phyloP scores from a whole-genome alignment of 2,888 invertebrate species.

The Melikaiella ostensackeni region DNA sequence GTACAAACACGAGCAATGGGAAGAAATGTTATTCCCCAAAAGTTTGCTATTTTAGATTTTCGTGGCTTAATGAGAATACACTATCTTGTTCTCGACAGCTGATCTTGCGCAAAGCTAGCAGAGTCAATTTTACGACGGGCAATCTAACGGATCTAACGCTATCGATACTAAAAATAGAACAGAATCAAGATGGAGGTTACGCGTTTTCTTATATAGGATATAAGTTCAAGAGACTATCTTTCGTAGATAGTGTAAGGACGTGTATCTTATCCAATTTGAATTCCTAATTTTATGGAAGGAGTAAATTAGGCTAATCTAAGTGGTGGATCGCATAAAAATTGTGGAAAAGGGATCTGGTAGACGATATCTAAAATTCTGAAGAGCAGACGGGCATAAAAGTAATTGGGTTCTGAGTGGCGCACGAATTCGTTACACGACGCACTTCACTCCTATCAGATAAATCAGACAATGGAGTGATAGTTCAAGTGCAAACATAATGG shows the following conservation, averaged over 20 bases:
- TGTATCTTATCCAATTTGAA: neutral
- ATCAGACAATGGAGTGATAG: constrained; percentile 65
- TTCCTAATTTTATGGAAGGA: neutral
- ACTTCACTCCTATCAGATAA: constrained; percentile 61
- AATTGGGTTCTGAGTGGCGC: constrained; percentile 40
- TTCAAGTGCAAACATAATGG: constrained; percentile 66
- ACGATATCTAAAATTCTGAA: constrained; percentile 3
- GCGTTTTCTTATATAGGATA: too few relatives aligned
- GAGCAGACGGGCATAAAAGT: constrained; percentile 11
- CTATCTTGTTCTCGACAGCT: too few relatives aligned
- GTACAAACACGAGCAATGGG: too few relatives aligned
- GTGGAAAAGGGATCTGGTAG: constrained; percentile 23
- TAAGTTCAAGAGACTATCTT: neutral
- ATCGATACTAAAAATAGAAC: too few relatives aligned
- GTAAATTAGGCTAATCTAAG: constrained; percentile 28
- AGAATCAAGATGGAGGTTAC: too few relatives aligned
- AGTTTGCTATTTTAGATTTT: too few relatives aligned
- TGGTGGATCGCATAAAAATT: constrained; percentile 25
- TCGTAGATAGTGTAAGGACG: neutral
- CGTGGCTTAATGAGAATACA: too few relatives aligned
- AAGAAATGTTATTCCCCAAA: too few relatives aligned
- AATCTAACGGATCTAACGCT: too few relatives aligned
- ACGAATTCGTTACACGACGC: constrained; percentile 52
- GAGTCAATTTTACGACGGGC: too few relatives aligned
- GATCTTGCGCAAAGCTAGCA: too few relatives aligned